phyloP scores from a whole-genome alignment of 2,888 invertebrate species.

The Drosophila mercatorum region DNA sequence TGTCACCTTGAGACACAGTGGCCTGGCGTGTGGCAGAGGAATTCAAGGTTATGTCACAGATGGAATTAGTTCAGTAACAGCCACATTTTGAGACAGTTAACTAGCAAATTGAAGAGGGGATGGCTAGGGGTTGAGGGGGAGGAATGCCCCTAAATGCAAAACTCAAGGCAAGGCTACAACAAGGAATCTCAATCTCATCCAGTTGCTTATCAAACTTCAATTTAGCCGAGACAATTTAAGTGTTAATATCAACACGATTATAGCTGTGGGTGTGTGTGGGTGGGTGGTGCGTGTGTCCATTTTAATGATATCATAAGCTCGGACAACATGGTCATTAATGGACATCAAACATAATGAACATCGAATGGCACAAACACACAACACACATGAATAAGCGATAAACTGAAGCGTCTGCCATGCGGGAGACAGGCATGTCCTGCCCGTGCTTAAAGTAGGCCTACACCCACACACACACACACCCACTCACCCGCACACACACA shows the following conservation, averaged over 20 bases:
- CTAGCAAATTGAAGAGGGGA: slow-evolving; percentile 15
- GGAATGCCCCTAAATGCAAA: too few species aligned
- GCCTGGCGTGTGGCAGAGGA: slow-evolving; percentile 27
- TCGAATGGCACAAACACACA: slow-evolving; percentile 26
- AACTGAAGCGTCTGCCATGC: slow-evolving; percentile 7
- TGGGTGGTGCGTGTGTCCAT: slow-evolving; percentile 30
- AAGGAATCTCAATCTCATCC: slow-evolving; percentile 16
- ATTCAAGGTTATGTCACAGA: slow-evolving; percentile 48
- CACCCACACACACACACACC: slow-evolving; percentile 13
- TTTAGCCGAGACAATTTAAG: slow-evolving; percentile 37
- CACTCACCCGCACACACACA: slow-evolving; percentile 7
- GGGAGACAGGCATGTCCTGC: slow-evolving; percentile 32
- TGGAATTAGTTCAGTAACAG: slow-evolving; percentile 56
- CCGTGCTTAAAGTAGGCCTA: slow-evolving; percentile 52
- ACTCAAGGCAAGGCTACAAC: not conserved
- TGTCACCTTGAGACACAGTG: slow-evolving; percentile 43
- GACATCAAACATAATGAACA: slow-evolving; percentile 58
- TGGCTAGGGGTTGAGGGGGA: too few species aligned
- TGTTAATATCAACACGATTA: slow-evolving; percentile 36
- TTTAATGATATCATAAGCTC: slow-evolving; percentile 67
- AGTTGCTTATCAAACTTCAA: slow-evolving; percentile 28
- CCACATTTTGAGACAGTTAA: slow-evolving; percentile 31
- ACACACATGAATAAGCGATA: slow-evolving; percentile 15
- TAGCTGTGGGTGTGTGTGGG: slow-evolving; percentile 21
- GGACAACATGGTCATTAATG: slow-evolving; percentile 68